Percentiles rank a stretch among this genome's conserved stretches.
Conservation (phyloP, 2,113 vertebrate genomes). For the Amphiprion ocellaris region DNA sequence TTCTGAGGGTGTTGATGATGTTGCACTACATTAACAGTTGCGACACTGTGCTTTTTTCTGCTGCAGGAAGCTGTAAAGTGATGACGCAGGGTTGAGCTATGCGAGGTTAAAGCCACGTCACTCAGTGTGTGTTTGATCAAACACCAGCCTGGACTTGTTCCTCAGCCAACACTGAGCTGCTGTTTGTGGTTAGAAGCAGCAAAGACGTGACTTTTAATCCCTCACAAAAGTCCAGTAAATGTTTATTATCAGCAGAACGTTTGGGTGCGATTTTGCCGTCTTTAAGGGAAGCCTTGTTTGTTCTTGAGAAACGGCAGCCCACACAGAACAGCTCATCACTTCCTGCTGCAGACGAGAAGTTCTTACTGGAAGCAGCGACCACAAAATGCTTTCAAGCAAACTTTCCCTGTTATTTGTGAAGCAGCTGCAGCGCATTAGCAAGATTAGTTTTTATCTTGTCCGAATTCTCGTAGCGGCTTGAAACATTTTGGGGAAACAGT, state of each 20-base stretch:
- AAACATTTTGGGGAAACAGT: neutral
- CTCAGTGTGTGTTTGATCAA: conserved; percentile 13
- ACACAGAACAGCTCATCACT: conserved; percentile 42
- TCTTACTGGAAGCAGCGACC: conserved; percentile 53
- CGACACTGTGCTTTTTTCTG: neutral
- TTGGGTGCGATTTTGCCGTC: neutral
- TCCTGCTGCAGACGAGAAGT: conserved; percentile 27
- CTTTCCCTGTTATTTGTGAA: neutral
- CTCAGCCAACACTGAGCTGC: conserved; percentile 1
- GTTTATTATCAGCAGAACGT: neutral
- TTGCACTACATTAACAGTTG: neutral
- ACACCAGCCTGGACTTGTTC: conserved; percentile 37
- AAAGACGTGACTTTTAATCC: neutral
- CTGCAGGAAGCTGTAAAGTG: conserved; percentile 9
- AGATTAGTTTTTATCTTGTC: neutral
- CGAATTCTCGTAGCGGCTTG: neutral
- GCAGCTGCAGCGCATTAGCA: neutral
- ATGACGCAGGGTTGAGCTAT: conserved; percentile 35
- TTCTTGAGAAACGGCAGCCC: conserved; percentile 41
- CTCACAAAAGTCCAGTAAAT: neutral
- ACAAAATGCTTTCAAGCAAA: conserved; percentile 12
- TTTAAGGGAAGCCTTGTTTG: neutral
- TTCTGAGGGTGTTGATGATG: conserved; percentile 15
- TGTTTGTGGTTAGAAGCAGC: neutral
- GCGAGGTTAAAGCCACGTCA: conserved; percentile 38